A percentile compares a stretch with the other conserved stretches of the same genome.
These are phyloP conservation scores for Scaeva pyrastri DNA, from an alignment of 2,888 invertebrate genomes.

Conservation along the genomic window DNA sequence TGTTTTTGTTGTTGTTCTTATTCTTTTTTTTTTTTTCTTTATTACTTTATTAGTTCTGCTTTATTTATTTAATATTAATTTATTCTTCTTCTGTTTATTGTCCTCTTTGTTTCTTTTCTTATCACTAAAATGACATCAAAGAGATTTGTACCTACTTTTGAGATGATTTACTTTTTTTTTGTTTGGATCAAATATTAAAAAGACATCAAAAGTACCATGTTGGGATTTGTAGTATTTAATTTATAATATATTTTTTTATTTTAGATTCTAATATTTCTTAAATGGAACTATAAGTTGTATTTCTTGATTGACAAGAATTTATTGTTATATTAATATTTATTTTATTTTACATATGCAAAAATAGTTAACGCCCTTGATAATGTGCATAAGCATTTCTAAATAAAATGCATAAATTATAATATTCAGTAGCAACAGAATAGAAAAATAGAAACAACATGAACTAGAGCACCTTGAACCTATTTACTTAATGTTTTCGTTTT, in stretches of 20 bases:
- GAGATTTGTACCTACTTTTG: slow-evolving; percentile 46
- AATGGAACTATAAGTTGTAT: slow-evolving; percentile 17
- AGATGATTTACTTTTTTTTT: slow-evolving; percentile 42
- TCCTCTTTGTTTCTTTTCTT: slow-evolving; percentile 41
- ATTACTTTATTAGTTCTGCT: slow-evolving; percentile 36
- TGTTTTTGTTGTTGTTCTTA: slow-evolving; percentile 31
- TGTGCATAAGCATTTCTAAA: slow-evolving; percentile 31
- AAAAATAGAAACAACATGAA: slow-evolving; percentile 18
- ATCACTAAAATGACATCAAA: slow-evolving; percentile 30
- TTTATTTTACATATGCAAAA: slow-evolving; percentile 11
- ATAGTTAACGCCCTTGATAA: slow-evolving; percentile 41
- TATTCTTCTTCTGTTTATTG: slow-evolving; percentile 31
- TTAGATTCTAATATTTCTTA: background rate
- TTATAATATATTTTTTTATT: background rate
- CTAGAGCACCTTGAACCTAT: slow-evolving; percentile 61
- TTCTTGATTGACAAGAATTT: slow-evolving; percentile 26
- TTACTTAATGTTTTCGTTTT: background rate
- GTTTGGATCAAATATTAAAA: background rate
- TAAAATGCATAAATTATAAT: slow-evolving; percentile 29
- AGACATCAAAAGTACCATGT: background rate
- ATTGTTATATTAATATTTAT: slow-evolving; percentile 3
- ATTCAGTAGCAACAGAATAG: slow-evolving; percentile 31
- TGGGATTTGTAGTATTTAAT: slow-evolving; percentile 6
- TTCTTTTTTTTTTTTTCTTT: slow-evolving; percentile 15
- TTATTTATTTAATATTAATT: slow-evolving; percentile 18